Conservation (phyloP, 2,888 invertebrate species). For the Aethes cnicana region DNA sequence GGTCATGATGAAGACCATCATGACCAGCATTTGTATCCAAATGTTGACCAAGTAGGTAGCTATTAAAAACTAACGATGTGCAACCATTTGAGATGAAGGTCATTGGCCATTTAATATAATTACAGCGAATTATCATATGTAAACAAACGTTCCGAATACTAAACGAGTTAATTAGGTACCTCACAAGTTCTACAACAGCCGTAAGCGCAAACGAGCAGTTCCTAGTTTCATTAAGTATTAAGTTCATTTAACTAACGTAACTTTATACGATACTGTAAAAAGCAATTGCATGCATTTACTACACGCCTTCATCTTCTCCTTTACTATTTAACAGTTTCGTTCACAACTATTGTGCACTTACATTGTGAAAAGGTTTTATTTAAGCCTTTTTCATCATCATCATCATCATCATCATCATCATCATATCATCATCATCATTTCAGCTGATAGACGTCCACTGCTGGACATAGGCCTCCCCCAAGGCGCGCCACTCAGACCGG, state of each 20-base stretch:
- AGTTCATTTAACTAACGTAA: constrained; percentile 47
- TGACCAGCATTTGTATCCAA: too few species aligned
- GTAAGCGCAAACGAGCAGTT: constrained; percentile 39
- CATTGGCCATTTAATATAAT: constrained; percentile 31
- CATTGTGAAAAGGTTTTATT: too few species aligned
- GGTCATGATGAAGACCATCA: too few species aligned
- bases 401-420: too few species aligned
- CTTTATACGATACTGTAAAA: constrained; percentile 40
- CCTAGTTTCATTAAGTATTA: constrained; percentile 47
- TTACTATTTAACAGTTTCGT: too few species aligned
- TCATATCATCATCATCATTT: too few species aligned
- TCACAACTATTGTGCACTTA: too few species aligned
- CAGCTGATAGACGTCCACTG: too few species aligned
- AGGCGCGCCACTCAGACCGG: too few species aligned
- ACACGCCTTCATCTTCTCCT: constrained; percentile 36
- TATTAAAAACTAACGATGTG: constrained; percentile 6
- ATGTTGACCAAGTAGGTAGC: too few species aligned
- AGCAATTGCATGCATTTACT: constrained; percentile 40
- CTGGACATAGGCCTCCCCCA: too few species aligned
- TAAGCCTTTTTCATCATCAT: too few species aligned
- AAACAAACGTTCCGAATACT: constrained; percentile 28
- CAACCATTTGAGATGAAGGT: constrained; percentile 23
- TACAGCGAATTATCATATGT: constrained; percentile 34
- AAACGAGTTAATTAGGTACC: constrained; percentile 39
- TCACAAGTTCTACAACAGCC: constrained; percentile 30